phyloP scores from a whole-genome alignment of 2,888 invertebrate species.

The Andrena bicolor region DNA sequence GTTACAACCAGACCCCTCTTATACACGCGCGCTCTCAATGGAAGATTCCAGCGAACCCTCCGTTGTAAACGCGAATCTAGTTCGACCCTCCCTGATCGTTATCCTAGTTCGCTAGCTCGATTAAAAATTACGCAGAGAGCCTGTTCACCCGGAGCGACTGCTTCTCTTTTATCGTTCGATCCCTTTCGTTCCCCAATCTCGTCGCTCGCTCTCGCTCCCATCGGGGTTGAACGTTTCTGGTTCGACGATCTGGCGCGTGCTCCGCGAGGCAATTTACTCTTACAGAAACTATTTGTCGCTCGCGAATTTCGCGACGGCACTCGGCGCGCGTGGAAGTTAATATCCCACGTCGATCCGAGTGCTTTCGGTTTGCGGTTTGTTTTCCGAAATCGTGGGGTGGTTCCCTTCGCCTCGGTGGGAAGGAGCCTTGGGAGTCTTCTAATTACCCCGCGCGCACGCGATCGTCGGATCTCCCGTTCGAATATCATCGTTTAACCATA shows the following conservation, averaged over 20 bases:
- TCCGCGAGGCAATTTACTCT: neutral
- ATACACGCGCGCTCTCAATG: neutral
- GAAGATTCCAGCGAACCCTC: neutral
- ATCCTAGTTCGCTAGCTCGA: conserved; percentile 11
- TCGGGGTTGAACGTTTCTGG: conserved; percentile 15
- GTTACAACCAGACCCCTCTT: conserved; percentile 21
- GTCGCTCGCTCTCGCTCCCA: neutral
- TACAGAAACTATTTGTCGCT: neutral
- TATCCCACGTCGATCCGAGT: neutral
- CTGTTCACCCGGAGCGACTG: neutral
- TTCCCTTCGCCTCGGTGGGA: too few relatives aligned
- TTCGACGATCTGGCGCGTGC: neutral
- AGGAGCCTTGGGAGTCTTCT: neutral
- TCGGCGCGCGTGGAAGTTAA: neutral
- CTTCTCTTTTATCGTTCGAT: neutral
- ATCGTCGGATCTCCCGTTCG: neutral
- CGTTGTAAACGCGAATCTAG: neutral
- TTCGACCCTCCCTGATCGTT: conserved; percentile 6
- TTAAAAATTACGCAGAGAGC: conserved; percentile 7
- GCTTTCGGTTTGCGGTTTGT: neutral
- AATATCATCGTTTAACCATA: neutral
- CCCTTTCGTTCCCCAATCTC: neutral
- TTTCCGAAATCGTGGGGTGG: neutral
- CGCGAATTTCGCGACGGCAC: neutral
- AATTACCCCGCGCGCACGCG: conserved; percentile 2